phyloP scores from a whole-genome alignment of 2,797 vertebrate genomes.

The Chaetodon trifasciatus region DNA sequence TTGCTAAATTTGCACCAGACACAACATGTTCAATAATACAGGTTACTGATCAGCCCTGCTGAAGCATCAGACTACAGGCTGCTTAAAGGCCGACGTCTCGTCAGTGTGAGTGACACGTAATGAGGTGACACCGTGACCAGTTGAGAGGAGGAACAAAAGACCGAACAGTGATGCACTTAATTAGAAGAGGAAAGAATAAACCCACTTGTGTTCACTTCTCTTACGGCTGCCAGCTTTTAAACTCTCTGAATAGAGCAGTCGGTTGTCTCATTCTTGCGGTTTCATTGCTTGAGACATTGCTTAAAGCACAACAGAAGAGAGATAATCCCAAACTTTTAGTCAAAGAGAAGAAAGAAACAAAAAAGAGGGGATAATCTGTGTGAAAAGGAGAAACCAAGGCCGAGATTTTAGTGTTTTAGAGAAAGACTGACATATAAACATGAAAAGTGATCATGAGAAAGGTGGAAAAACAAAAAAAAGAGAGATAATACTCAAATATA shows the following conservation, averaged over 20 bases:
- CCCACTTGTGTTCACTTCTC: conserved; percentile 19
- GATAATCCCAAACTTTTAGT: neutral
- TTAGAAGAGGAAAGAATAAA: conserved; percentile 38
- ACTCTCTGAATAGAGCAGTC: neutral
- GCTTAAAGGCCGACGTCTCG: conserved; percentile 39
- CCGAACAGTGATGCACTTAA: conserved; percentile 25
- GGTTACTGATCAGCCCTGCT: conserved; percentile 33
- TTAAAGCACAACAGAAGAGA: neutral
- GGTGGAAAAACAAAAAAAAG: neutral
- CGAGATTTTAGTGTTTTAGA: neutral
- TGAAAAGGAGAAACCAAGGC: neutral
- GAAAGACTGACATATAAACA: neutral
- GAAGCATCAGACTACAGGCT: conserved; percentile 52
- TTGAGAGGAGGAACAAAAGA: conserved; percentile 17
- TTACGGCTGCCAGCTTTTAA: conserved; percentile 9
- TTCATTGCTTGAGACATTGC: neutral
- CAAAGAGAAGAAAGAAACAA: neutral
- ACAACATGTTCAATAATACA: conserved; percentile 69
- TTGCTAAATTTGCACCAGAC: conserved; percentile 48
- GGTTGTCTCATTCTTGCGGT: neutral
- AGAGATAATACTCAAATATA: neutral
- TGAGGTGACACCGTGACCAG: conserved; percentile 33
- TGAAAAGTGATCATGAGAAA: neutral
- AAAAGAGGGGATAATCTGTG: neutral
- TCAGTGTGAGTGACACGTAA: conserved; percentile 50